Evolutionary conservation across 2,113 vertebrate species (phyloP).

Genomic region (Phalacrocorax carbo): DNA sequence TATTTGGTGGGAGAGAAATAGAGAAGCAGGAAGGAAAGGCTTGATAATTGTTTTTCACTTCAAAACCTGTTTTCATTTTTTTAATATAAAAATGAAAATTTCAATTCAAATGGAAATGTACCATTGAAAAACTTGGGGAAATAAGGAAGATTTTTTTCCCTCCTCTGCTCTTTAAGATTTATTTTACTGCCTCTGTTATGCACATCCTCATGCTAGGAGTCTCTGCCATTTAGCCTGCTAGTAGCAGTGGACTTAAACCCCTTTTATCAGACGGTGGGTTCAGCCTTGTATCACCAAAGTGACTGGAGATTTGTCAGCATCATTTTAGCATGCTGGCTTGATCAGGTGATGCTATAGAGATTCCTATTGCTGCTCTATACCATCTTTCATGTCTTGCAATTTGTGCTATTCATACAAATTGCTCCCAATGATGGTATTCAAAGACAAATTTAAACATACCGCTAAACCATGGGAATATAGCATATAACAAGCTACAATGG

Average conservation of each 20-base stretch:
- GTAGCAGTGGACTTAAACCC: not conserved
- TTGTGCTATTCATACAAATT: slow-evolving; percentile 48
- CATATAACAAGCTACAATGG: not conserved
- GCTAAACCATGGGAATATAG: slow-evolving; percentile 19
- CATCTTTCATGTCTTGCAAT: slow-evolving; percentile 29
- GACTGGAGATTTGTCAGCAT: not conserved
- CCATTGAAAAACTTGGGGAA: not conserved
- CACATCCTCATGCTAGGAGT: not conserved
- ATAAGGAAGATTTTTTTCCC: not conserved
- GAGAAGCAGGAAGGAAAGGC: not conserved
- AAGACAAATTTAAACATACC: slow-evolving; percentile 55
- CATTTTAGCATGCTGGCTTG: not conserved
- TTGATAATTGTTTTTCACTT: not conserved
- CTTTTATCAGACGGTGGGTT: not conserved
- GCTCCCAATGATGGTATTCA: not conserved
- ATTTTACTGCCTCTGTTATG: not conserved
- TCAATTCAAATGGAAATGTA: not conserved
- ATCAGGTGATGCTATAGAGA: slow-evolving; percentile 12
- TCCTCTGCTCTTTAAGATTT: not conserved
- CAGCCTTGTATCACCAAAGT: not conserved
- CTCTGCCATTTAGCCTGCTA: not conserved
- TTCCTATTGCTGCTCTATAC: not conserved
- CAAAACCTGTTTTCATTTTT: not conserved
- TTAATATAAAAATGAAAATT: not conserved
- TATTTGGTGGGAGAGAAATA: not conserved